These are phyloP conservation scores for Orthosia cruda DNA, from an alignment of 2,888 invertebrate species.

Conservation along the genomic window DNA sequence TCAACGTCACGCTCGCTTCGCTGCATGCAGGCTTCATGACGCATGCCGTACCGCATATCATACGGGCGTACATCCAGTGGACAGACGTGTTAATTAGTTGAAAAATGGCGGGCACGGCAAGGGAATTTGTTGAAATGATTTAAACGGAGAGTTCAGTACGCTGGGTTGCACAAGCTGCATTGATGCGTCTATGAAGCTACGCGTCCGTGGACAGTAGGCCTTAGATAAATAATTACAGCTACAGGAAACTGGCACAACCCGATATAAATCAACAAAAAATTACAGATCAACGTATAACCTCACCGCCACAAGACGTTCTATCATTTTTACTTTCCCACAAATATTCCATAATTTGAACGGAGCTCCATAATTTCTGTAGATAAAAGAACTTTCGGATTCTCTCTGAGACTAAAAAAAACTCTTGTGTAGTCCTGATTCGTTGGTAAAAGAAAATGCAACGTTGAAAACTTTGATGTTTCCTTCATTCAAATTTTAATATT, in stretches of 20 bases:
- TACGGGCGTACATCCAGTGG: no score
- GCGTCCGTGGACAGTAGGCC: no score
- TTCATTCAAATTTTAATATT: conserved; percentile 62
- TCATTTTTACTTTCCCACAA: conserved; percentile 30
- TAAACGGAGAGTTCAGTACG: no score
- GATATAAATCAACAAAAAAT: not conserved
- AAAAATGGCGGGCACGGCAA: no score
- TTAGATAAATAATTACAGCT: not conserved
- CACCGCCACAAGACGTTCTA: conserved; percentile 26
- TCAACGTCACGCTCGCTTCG: no score
- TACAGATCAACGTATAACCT: conserved; percentile 23
- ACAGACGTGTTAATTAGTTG: no score
- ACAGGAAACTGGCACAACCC: not conserved
- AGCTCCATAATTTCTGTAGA: conserved; percentile 65
- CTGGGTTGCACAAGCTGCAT: no score
- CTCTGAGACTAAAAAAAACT: conserved; percentile 53
- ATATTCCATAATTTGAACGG: conserved; percentile 62
- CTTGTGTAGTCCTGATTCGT: conserved; percentile 60
- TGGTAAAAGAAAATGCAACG: conserved; percentile 61
- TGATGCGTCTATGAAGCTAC: no score
- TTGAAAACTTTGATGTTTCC: conserved; percentile 57
- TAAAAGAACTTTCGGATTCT: conserved; percentile 59
- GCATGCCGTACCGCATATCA: no score
- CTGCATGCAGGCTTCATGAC: no score
- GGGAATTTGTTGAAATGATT: no score